Evolutionary conservation across 30 jellyfish, hydroid and myxozoan genomes (phyloP), one percentile per base, ranked within the genome.

Genomic region (Nemopilema nomurai): DNA sequence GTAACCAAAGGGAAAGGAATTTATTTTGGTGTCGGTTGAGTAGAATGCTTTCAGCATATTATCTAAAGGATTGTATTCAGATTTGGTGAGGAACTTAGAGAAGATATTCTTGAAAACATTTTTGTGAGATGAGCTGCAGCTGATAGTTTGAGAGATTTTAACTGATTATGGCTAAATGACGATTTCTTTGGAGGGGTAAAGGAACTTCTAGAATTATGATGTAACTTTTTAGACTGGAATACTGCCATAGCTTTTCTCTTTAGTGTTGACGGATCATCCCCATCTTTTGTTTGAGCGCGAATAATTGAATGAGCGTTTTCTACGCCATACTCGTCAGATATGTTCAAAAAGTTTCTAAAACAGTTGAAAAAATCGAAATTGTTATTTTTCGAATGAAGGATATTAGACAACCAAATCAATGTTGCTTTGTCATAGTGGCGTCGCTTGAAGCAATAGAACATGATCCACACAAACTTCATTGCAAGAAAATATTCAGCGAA

Each of bases 401-500:
- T 21, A 65, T 6, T 65, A 16, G 75, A 65, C 75, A 26, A 65
- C 85, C 73, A 32, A 8, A 51, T 49, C 41, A 75, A 49, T 13
- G 85, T 70, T 8, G 74, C 85, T 51, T 75, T 75, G 74, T 75
- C 30, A 30, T 75, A 49, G 51, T 75, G 85, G 22, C 68, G 85
- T 49, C 85, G 18, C 23, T 49, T n/a, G 27, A 75, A 75, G 73
- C 85, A 75, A 75, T 33, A 51, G 29, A 75, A 75, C 74, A 41
- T 41, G 25, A 53, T 22, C 73, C 85, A 49, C 24, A 75, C 73
- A 13, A n/a, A 6, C 21, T 8, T 51, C 74, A 75, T 75, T 20
- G 51, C 49, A 19, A 8, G 72, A 51, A 9, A 75, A 27, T 75
- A 75, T 17, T 18, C 85, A 9, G 31, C 22, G 49, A 49, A 75